A percentile compares a stretch with the other conserved stretches of the same genome.
These are phyloP conservation scores for Tokudaia tokunoshimensis DNA, from an alignment of 2,797 vertebrate genomes.

Conservation along the genomic window DNA sequence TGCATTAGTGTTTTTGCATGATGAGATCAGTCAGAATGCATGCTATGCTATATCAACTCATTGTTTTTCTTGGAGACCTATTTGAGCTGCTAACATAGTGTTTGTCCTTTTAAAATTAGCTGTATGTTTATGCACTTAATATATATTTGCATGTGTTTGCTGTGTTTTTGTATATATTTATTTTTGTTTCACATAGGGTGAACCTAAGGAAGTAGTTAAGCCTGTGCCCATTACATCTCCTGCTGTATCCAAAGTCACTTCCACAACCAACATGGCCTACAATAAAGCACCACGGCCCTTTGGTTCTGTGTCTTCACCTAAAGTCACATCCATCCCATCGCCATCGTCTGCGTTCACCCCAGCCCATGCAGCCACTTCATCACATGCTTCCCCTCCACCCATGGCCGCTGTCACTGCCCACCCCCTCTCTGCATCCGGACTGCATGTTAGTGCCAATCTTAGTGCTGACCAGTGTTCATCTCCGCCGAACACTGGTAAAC, in stretches of 20 bases:
- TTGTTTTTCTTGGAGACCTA: constrained; percentile 31
- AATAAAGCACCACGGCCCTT: constrained; percentile 98
- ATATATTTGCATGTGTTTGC: constrained; percentile 89
- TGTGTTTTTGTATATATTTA: constrained; percentile 88
- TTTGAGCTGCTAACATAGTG: constrained; percentile 74
- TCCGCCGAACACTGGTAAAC: constrained; percentile 89
- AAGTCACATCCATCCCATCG: constrained; percentile 96
- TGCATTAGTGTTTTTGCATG: constrained; percentile 66
- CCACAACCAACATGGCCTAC: constrained; percentile 90
- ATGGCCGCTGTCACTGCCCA: constrained; percentile 85
- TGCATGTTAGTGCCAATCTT: constrained; percentile 88
- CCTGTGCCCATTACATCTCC: constrained; percentile 96
- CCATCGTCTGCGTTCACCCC: constrained; percentile 97
- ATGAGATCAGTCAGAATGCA: constrained; percentile 71
- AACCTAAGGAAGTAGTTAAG: constrained; percentile 96
- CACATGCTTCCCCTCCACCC: constrained; percentile 84
- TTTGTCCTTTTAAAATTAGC: constrained; percentile 65
- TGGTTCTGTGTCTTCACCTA: constrained; percentile 91
- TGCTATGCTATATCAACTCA: not conserved
- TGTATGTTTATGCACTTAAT: constrained; percentile 45
- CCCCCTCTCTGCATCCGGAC: constrained; percentile 86
- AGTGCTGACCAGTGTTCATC: constrained; percentile 89
- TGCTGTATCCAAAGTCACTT: constrained; percentile 89
- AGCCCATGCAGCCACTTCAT: constrained; percentile 89
- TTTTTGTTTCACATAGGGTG: constrained; percentile 91